Evolutionary conservation across 2,797 vertebrate species (phyloP), one percentile per base, ranked within the genome.

Genomic region (Acestrorhynchus altus): DNA sequence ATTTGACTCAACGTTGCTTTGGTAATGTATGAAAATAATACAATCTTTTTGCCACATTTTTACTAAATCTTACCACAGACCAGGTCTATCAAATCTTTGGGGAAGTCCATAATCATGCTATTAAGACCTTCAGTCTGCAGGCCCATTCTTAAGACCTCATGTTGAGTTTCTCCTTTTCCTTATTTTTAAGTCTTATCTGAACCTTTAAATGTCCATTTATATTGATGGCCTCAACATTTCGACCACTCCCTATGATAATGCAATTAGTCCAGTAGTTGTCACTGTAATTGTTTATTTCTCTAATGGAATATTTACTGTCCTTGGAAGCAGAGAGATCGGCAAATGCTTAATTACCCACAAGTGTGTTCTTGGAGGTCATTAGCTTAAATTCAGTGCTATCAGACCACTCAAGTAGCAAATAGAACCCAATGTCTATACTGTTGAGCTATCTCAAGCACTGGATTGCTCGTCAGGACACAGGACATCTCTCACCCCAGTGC

Each of bases 221-320:
- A 44, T 73, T 24, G 66, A 85, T 63, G 52, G 80, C 75, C 83
- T 64, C 54, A 65, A 65, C 61, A 65, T 77, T 85, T 66, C 78
- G 79, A 80, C 84, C 74, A 47, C 81, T 65, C 47, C 80, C 83
- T 74, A 35, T 68, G 78, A 86, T 92, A 87, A 91, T 90, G 88
- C 87, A 92, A 90, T 91, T 89, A 88, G 78, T 68, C 73, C 18
- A 59, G 82, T 91, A 90, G 87, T 77, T 86, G 83, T 86, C 85
- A 87, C 78, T 86, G 75, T 89, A 90, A 92, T 87, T 90, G 87
- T 90, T 92, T 90, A 87, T 88, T 92, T 78, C 83, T 69, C 79
- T 85, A 88, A 82, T 89, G 88, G 88, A 88, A 91, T 86, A 91
- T 92, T 93, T 90, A 88, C 87, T 88, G 82, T 86, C 85, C 84